Base-by-base conservation (phyloP, 2,797 vertebrate genomes). In the Prionace glauca region DNA sequence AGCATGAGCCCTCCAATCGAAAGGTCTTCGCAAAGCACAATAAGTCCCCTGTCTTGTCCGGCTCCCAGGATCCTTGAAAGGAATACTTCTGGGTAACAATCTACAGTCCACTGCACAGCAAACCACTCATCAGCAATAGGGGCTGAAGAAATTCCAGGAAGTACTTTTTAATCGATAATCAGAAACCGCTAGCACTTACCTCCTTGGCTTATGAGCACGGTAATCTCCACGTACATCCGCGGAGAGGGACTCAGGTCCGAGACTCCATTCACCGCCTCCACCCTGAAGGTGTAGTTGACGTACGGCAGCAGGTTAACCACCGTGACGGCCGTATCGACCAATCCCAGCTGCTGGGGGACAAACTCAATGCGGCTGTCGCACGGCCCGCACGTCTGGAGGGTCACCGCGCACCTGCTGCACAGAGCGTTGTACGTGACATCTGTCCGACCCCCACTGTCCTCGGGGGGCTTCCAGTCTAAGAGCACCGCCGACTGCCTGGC, bases 341-440 rank as follows among this genome's bases (percentile, higher is more conserved):
- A 97, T 90, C 98, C 98, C 0, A 97, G 97, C 97, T 98, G 98
- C 98, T 99, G 98, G 0, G 99, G 99, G 96, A 99, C 98, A 1
- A 99, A 99, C 96, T 98, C 98, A 41, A 99, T 97, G 0, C 98
- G 97, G 5, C 98, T 96, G 11, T 98, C 98, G 0, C 99, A 99
- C 0, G 98, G 98, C 96, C 99, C 98, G 0, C 99, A 99, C 77
- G 97, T 97, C 84, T 95, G 56, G 0, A 92, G 95, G 32, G 95
- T 4, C 60, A 62, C n/a, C 0, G 96, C 95, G 95, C 99, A 99
- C 2, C 97, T 97, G 32, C 97, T 96, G 18, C 99, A 99, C 95
- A 98, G 98, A 96, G 99, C 97, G 95, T 98, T 99, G 97, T 99
- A 99, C 96, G 98, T 98, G 96, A 99, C 97, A 96, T 99, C 99